phyloP scores from a whole-genome alignment of 2,888 invertebrate genomes.

The Pocota personata region DNA sequence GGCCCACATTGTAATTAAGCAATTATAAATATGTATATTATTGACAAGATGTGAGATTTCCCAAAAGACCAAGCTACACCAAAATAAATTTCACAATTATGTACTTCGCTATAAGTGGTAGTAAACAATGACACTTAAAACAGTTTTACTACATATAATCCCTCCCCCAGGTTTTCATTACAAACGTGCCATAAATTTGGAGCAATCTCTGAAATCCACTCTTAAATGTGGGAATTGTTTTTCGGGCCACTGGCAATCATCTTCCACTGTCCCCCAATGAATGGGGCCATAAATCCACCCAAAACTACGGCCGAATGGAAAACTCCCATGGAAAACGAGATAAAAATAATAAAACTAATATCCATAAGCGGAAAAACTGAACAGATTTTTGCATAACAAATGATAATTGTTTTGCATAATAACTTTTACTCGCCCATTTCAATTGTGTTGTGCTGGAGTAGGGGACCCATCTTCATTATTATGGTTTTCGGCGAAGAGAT shows the following conservation, averaged over 20 bases:
- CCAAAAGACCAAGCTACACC: neutral
- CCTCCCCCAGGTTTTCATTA: neutral
- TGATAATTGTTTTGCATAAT: conserved; percentile 73
- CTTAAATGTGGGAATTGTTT: conserved; percentile 41
- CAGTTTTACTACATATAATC: neutral
- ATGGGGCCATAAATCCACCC: conserved; percentile 59
- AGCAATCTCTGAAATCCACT: conserved; percentile 7
- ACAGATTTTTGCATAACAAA: conserved; percentile 71
- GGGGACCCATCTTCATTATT: neutral
- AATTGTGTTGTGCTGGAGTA: conserved; percentile 3
- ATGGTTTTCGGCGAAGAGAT: conserved; percentile 27
- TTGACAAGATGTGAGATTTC: conserved; percentile 32
- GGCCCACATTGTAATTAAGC: conserved; percentile 24
- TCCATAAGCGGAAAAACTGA: conserved; percentile 68
- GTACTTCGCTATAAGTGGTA: conserved; percentile 29
- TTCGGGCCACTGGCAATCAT: neutral
- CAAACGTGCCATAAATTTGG: conserved; percentile 44
- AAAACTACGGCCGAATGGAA: conserved; percentile 13
- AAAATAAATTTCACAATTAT: conserved; percentile 16
- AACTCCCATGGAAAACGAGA: conserved; percentile 27
- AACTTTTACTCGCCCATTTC: conserved; percentile 66
- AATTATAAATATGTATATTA: conserved; percentile 19
- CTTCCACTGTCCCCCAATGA: conserved; percentile 35
- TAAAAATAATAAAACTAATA: conserved; percentile 66
- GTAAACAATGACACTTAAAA: conserved; percentile 34